Evolutionary conservation across 2,888 invertebrate species (phyloP).

Genomic region (Drosophila affinis): DNA sequence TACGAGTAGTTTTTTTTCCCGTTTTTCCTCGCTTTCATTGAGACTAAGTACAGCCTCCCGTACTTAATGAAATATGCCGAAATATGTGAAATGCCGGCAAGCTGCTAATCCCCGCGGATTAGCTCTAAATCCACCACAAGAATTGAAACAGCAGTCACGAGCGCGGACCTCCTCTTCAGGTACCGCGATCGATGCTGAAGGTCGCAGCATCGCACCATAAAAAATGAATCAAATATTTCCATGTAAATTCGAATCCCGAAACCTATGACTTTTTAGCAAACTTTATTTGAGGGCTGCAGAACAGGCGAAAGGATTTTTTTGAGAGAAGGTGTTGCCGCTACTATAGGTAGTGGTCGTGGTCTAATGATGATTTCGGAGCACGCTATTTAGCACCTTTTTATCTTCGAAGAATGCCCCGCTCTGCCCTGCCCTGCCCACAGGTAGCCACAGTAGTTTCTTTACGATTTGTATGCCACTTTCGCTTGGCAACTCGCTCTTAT

Average conservation of each 20-base stretch:
- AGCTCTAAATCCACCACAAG: constrained; percentile 75
- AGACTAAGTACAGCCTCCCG: constrained; percentile 52
- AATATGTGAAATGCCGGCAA: constrained; percentile 52
- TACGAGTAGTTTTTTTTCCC: constrained; percentile 8
- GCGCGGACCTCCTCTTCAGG: constrained; percentile 15
- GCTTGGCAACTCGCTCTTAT: constrained; percentile 54
- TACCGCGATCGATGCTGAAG: constrained; percentile 37
- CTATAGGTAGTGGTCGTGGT: constrained; percentile 7
- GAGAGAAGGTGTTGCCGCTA: constrained; percentile 16
- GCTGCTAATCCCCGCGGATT: constrained; percentile 65
- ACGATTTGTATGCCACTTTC: constrained; percentile 67
- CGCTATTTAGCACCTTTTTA: constrained; percentile 78
- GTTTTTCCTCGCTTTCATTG: constrained; percentile 55
- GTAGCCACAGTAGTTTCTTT: constrained; percentile 31
- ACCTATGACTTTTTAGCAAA: constrained; percentile 72
- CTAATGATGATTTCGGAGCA: constrained; percentile 69
- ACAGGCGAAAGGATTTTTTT: constrained; percentile 48
- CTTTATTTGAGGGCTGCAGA: constrained; percentile 15
- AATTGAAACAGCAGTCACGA: constrained; percentile 63
- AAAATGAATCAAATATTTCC: constrained; percentile 53
- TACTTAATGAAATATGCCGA: constrained; percentile 62
- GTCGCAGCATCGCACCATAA: constrained; percentile 13
- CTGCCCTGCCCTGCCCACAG: constrained; percentile 11
- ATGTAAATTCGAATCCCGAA: constrained; percentile 37
- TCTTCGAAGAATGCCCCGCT: constrained; percentile 64